phyloP scores from a whole-genome alignment of 2,113 vertebrate species.

The Piprites chloris region DNA sequence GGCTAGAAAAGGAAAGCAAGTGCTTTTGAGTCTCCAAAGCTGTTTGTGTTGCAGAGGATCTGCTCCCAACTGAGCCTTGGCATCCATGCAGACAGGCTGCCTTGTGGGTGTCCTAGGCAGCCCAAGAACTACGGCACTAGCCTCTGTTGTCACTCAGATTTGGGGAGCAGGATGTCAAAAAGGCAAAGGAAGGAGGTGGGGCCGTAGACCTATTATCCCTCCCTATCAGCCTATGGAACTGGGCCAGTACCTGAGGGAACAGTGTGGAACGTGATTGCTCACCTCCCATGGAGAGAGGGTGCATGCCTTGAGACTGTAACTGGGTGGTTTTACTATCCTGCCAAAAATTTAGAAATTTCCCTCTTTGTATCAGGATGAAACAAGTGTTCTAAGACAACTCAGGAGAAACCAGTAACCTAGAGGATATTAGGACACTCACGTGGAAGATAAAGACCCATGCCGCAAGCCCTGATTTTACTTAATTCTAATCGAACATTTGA shows the following conservation, averaged over 20 bases:
- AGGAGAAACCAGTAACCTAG: not conserved
- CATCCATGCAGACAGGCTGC: constrained; percentile 18
- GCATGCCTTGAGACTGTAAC: constrained; percentile 43
- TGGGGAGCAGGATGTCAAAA: constrained; percentile 51
- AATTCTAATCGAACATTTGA: not conserved
- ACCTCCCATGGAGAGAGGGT: constrained; percentile 57
- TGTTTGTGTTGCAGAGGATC: not conserved
- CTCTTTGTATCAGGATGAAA: constrained; percentile 24
- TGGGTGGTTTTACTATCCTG: constrained; percentile 58
- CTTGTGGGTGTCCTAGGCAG: constrained; percentile 55
- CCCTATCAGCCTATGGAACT: constrained; percentile 20
- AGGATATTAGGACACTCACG: not conserved
- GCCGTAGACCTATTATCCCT: constrained; percentile 34
- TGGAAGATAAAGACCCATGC: not conserved
- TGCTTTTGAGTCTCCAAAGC: not conserved
- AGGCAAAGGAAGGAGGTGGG: constrained; percentile 38
- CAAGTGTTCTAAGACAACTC: not conserved
- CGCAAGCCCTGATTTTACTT: not conserved
- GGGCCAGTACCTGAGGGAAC: constrained; percentile 62
- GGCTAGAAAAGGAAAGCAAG: not conserved
- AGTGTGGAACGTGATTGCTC: not conserved
- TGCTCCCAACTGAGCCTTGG: constrained; percentile 1
- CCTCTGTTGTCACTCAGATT: constrained; percentile 46
- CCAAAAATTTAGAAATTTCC: constrained; percentile 47
- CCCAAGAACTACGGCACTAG: not conserved